These are phyloP conservation scores for Nothoprocta pentlandii DNA, from an alignment of 2,113 vertebrate species.

Conservation along the genomic window DNA sequence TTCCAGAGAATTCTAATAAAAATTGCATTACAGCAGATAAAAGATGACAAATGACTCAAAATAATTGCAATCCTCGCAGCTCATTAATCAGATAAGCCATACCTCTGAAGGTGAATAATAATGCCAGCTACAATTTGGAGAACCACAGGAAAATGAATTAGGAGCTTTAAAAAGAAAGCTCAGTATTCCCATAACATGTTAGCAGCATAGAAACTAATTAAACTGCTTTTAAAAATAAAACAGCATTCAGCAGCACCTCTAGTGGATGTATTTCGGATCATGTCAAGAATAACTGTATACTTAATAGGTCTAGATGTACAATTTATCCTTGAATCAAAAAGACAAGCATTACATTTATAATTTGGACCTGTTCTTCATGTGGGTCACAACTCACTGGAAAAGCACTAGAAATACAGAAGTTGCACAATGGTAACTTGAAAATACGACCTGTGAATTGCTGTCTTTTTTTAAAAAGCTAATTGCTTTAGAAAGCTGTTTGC, in stretches of 20 bases:
- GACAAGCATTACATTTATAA: neutral
- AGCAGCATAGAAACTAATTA: neutral
- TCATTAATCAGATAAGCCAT: neutral
- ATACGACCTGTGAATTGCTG: neutral
- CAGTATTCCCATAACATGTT: neutral
- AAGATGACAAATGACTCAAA: constrained; percentile 3
- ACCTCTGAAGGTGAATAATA: neutral
- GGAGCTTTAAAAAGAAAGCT: neutral
- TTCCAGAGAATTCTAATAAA: neutral
- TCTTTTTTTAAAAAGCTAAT: neutral
- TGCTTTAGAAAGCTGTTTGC: neutral
- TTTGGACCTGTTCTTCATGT: neutral
- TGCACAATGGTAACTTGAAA: neutral
- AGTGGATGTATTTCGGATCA: neutral
- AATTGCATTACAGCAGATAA: neutral
- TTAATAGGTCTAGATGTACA: rapidly evolving
- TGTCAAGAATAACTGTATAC: neutral
- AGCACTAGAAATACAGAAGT: neutral
- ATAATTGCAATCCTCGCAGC: neutral
- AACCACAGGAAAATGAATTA: neutral
- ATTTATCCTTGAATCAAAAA: neutral
- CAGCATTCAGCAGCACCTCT: neutral
- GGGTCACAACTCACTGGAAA: neutral
- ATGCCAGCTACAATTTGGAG: neutral
- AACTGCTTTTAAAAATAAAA: neutral